Conservation (phyloP, 2,797 vertebrate genomes). For the Sebastolobus alascanus region DNA sequence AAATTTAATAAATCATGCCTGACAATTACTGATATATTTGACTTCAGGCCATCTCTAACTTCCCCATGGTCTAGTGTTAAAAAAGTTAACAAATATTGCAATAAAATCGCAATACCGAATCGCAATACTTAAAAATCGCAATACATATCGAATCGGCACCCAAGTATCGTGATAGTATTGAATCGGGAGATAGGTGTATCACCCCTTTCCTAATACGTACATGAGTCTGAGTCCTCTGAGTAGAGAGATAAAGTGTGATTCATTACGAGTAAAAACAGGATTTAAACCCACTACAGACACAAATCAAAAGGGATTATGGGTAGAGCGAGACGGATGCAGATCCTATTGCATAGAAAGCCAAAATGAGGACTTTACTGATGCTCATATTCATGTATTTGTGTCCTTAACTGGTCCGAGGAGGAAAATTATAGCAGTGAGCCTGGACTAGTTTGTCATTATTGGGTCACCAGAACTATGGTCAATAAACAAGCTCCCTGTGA, state of each 20-base stretch:
- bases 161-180: no score
- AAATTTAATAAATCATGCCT: no score
- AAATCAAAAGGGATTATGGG: constrained; percentile 4
- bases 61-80: no score
- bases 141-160: no score
- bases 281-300: neutral
- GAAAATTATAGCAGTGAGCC: neutral
- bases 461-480: neutral
- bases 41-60: no score
- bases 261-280: neutral
- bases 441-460: neutral
- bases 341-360: neutral
- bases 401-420: neutral
- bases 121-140: no score
- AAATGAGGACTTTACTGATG: neutral
- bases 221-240: neutral
- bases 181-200: no score
- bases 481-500: neutral
- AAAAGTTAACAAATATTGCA: no score
- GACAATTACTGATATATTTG: no score
- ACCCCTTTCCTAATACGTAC: neutral
- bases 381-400: neutral
- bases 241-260: neutral
- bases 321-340: neutral
- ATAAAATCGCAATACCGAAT: no score